Conservation (phyloP, 2,888 invertebrate genomes). For the Zaprionus lineosus region DNA sequence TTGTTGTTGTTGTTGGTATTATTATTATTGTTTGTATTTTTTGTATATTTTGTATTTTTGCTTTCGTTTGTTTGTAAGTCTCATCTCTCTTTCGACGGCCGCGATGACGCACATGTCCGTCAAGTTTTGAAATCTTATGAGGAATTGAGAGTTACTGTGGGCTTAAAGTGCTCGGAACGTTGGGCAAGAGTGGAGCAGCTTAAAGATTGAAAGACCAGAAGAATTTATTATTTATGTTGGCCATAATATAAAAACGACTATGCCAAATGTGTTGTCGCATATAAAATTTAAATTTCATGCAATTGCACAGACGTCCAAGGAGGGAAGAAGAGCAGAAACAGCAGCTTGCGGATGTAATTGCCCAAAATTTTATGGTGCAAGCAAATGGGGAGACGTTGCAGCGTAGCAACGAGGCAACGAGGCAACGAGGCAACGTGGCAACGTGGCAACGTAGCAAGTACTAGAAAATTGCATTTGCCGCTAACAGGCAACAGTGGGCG, state of each 20-base stretch:
- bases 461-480: conserved; percentile 73
- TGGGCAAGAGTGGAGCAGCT: no score
- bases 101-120: conserved; percentile 61
- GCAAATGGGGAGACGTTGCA: conserved; percentile 31
- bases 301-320: conserved; percentile 52
- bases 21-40: no score
- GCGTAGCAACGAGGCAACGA: no score
- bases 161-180: no score
- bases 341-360: conserved; percentile 55
- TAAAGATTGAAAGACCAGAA: conserved; percentile 24
- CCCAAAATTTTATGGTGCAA: conserved; percentile 69
- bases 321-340: no score
- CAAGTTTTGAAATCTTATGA: conserved; percentile 38
- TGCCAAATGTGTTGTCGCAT: conserved; percentile 63
- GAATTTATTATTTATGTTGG: conserved; percentile 65
- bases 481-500: conserved; percentile 59
- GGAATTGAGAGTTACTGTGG: conserved; percentile 28
- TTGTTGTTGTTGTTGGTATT: no score
- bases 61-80: no score
- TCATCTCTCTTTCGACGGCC: conserved; percentile 14
- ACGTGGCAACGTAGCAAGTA: no score
- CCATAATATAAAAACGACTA: conserved; percentile 52
- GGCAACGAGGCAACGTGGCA: no score
- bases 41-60: no score
- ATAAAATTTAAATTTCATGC: conserved; percentile 71